Conservation (phyloP, 2,113 vertebrate species). For the Prolemur simus region DNA sequence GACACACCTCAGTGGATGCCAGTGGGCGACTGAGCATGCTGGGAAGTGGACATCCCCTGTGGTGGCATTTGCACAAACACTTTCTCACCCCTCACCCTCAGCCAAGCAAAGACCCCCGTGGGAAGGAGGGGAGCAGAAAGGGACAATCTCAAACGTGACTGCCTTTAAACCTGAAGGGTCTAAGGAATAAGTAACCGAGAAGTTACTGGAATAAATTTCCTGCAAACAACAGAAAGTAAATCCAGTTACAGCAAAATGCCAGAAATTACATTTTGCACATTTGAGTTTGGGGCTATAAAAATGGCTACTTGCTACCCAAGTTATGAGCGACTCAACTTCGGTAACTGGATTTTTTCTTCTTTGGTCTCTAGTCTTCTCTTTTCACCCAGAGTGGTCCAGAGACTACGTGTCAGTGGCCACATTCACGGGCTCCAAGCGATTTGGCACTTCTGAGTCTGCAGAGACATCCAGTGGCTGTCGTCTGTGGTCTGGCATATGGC, state of each 20-base stretch:
- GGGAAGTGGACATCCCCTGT: neutral
- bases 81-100: too few species aligned
- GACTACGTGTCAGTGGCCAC: fast-evolving
- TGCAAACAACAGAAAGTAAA: neutral
- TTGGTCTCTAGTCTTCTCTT: neutral
- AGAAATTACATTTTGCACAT: neutral
- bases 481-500: neutral
- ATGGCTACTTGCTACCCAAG: neutral
- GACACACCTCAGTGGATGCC: neutral
- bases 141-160: neutral
- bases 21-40: neutral
- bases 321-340: too few species aligned
- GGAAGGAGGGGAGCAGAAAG: neutral
- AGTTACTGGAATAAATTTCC: neutral
- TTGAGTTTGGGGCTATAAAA: neutral
- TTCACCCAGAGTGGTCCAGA: neutral
- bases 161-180: neutral
- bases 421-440: neutral
- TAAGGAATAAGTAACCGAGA: neutral
- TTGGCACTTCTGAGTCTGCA: neutral
- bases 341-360: neutral
- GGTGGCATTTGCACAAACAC: neutral
- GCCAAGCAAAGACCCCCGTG: neutral
- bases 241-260: neutral
- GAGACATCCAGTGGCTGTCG: fast-evolving